These are phyloP conservation scores for Lucifuga dentata DNA, from an alignment of 2,113 vertebrate species.

Conservation along the genomic window DNA sequence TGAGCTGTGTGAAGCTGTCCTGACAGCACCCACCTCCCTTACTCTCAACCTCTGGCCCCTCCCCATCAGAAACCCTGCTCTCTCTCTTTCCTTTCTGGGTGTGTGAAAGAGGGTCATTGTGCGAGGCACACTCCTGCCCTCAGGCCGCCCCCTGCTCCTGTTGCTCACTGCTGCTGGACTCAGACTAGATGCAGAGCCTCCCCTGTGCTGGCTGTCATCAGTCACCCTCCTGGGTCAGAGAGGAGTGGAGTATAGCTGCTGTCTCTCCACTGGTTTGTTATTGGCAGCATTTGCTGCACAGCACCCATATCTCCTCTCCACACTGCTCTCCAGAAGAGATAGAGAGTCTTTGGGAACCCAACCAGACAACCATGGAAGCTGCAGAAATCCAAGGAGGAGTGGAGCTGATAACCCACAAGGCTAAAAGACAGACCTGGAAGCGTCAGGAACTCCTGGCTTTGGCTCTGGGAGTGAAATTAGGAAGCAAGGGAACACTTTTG, in stretches of 20 bases:
- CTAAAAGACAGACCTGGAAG: slow-evolving; percentile 86
- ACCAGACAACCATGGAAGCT: slow-evolving; percentile 80
- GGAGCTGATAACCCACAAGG: slow-evolving; percentile 84
- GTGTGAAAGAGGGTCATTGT: slow-evolving; percentile 91
- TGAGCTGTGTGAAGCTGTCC: slow-evolving; percentile 71
- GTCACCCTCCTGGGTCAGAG: slow-evolving; percentile 85
- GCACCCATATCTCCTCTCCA: slow-evolving; percentile 75
- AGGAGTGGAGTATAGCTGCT: slow-evolving; percentile 88
- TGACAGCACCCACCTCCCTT: slow-evolving; percentile 62
- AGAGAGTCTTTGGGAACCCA: slow-evolving; percentile 82
- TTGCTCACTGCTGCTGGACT: slow-evolving; percentile 49
- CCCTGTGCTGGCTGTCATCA: slow-evolving; percentile 82
- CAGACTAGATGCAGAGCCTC: slow-evolving; percentile 87
- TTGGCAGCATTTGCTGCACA: slow-evolving; percentile 80
- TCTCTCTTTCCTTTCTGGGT: slow-evolving; percentile 63
- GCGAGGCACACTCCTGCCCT: slow-evolving; percentile 87
- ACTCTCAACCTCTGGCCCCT: slow-evolving; percentile 64
- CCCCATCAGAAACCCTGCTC: slow-evolving; percentile 58
- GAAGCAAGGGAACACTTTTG: slow-evolving; percentile 87
- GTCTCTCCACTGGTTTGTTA: slow-evolving; percentile 81
- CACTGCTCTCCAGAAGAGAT: slow-evolving; percentile 77
- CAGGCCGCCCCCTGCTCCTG: slow-evolving; percentile 80
- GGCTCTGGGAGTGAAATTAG: slow-evolving; percentile 92
- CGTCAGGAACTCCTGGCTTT: slow-evolving; percentile 93
- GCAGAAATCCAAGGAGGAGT: slow-evolving; percentile 73